Evolutionary conservation across 1,140 invertebrate genomes (phyloP), one percentile per base, ranked within the genome.

Genomic region (Drosophila punjabiensis): DNA sequence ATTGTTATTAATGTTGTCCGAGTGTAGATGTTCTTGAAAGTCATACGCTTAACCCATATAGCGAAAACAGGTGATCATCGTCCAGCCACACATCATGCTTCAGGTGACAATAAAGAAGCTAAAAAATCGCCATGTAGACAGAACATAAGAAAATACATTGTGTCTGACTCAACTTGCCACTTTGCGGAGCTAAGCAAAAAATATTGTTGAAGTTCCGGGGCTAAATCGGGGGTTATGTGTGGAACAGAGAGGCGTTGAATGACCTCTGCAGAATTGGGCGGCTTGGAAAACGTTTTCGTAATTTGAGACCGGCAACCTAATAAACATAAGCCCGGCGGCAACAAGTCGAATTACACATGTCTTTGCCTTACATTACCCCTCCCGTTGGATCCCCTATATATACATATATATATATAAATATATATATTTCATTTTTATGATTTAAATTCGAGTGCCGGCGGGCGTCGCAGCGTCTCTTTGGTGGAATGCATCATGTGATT

Each of bases 201-300:
- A 53, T 30, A 13, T 8, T 11, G 18, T 11, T 56, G 14, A 24
- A 55, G 50, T 67, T 70, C 48, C 37, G 32, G 52, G 62, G 32
- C 47, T 16, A 64, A 55, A 74, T 39, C 63, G 39, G 55, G 61
- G 35, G 67, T 14, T 13, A 20, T 53, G 32, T 28, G 35, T 28
- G 30, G 52, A 64, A 43, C 32, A 47, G 55, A 53, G 62, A 76
- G 63, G 43, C 84, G 84, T 87, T 87, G 76, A 89, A 87, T 87
- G 81, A 87, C 77, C 84, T 71, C 59, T 75, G 60, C 62, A 53
- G 39, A 71, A 73, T 60, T 64, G 62, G 56, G 35, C 50, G 60
- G 55, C 55, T 60, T 69, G 60, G 13, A 63, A 74, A 61, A 28
- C 64, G 75, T 66, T 73, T 63, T 82, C 20, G 81, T 60, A 80